Evolutionary conservation across 2,113 vertebrate species (phyloP).

Genomic region (Atlantisia rogersi): DNA sequence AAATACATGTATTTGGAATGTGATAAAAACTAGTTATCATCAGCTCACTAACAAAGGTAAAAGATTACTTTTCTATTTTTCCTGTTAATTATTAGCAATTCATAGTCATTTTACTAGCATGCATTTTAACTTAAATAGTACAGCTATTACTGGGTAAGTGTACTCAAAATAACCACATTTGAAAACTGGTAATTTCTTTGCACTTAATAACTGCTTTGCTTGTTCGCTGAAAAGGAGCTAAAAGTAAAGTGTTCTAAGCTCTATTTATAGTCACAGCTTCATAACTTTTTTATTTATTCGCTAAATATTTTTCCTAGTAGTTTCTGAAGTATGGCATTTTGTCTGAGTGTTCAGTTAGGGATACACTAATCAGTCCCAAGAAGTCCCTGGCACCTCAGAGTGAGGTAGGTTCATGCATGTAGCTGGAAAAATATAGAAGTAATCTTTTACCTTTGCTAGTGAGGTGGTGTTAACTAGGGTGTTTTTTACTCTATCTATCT

Average conservation of each 20-base stretch:
- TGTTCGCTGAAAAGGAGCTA: conserved; percentile 23
- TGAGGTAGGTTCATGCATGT: not conserved
- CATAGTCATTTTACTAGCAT: conserved; percentile 37
- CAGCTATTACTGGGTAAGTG: conserved; percentile 55
- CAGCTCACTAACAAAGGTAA: conserved; percentile 56
- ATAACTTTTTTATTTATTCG: conserved; percentile 1
- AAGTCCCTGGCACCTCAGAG: not conserved
- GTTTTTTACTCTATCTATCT: not conserved
- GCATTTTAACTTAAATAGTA: conserved; percentile 43
- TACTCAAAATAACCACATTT: conserved; percentile 55
- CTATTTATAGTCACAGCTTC: conserved; percentile 22
- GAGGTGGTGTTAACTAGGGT: not conserved
- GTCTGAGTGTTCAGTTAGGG: not conserved
- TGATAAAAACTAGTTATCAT: conserved; percentile 54
- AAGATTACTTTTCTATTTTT: conserved; percentile 54
- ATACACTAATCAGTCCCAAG: not conserved
- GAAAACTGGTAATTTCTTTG: conserved; percentile 50
- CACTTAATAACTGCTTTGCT: conserved; percentile 56
- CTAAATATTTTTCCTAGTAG: not conserved
- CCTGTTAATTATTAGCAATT: conserved; percentile 51
- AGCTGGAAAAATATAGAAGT: not conserved
- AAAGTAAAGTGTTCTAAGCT: conserved; percentile 28
- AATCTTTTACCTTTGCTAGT: conserved; percentile 7
- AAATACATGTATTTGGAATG: conserved; percentile 38
- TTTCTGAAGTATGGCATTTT: conserved; percentile 26